A percentile compares a stretch with the other conserved stretches of the same genome.
These are phyloP conservation scores for Sesia bembeciformis DNA, from an alignment of 2,888 invertebrate species.

Conservation along the genomic window DNA sequence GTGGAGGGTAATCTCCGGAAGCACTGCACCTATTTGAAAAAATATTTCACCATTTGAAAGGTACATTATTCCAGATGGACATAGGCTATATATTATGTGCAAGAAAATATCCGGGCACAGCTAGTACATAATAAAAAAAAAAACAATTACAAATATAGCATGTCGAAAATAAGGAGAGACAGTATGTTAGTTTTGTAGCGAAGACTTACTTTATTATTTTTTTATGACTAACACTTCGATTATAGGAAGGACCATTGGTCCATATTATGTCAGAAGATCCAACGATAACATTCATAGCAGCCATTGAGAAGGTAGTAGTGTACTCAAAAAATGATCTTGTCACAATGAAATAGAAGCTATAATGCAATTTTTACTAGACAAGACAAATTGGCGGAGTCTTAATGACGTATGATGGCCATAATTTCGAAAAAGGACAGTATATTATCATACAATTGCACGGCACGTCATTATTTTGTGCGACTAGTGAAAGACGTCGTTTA, in stretches of 20 bases:
- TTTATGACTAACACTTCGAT: too few relatives aligned
- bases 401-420: constrained; percentile 56
- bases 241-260: not conserved
- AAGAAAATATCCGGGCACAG: too few relatives aligned
- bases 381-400: constrained; percentile 6
- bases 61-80: too few relatives aligned
- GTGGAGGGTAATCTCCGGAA: too few relatives aligned
- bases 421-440: constrained; percentile 47
- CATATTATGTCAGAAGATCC: not conserved
- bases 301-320: not conserved
- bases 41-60: too few relatives aligned
- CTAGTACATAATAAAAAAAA: too few relatives aligned
- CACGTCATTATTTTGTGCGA: constrained; percentile 30
- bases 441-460: constrained; percentile 67
- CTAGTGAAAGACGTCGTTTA: constrained; percentile 9
- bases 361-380: not conserved
- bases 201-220: too few relatives aligned
- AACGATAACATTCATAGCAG: not conserved
- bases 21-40: too few relatives aligned
- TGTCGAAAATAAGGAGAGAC: too few relatives aligned
- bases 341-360: not conserved
- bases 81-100: too few relatives aligned
- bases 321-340: not conserved
- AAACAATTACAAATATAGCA: too few relatives aligned
- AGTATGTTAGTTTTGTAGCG: too few relatives aligned